Percentiles rank a stretch among this genome's conserved stretches.
These are phyloP conservation scores for Propithecus perrieri DNA, from an alignment of 2,797 vertebrate genomes.

Conservation along the genomic window DNA sequence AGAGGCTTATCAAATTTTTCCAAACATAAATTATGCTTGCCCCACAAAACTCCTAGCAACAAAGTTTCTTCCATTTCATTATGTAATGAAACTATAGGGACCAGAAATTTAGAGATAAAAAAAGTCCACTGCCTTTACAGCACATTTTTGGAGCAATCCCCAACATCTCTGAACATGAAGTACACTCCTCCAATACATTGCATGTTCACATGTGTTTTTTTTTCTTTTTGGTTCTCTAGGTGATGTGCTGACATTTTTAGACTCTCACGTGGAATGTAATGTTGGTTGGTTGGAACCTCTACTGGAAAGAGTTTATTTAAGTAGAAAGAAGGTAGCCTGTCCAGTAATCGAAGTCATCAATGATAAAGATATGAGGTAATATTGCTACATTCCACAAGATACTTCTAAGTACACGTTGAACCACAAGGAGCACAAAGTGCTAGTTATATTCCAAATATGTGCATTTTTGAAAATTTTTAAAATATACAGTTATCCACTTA, in stretches of 20 bases:
- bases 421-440: neutral
- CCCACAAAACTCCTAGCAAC: neutral
- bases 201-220: neutral
- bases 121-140: neutral
- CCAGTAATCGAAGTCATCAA: slow-evolving; percentile 98
- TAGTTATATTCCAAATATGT: neutral
- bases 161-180: neutral
- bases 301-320: slow-evolving; percentile 91
- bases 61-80: neutral
- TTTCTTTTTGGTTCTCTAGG: slow-evolving; percentile 83
- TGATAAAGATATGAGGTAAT: slow-evolving; percentile 98
- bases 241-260: slow-evolving; percentile 95
- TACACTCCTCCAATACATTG: neutral
- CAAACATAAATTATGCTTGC: neutral
- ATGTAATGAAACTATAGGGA: neutral
- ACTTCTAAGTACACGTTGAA: neutral
- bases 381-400: neutral
- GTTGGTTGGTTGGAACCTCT: slow-evolving; percentile 98
- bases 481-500: neutral
- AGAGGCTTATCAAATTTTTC: neutral
- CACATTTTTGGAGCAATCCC: neutral
- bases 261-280: slow-evolving; percentile 98
- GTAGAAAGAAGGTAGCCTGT: slow-evolving; percentile 93
- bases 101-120: neutral
- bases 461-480: neutral